These are phyloP conservation scores for Drosophila pachea DNA, from an alignment of 1,140 invertebrate genomes.

Conservation along the genomic window DNA sequence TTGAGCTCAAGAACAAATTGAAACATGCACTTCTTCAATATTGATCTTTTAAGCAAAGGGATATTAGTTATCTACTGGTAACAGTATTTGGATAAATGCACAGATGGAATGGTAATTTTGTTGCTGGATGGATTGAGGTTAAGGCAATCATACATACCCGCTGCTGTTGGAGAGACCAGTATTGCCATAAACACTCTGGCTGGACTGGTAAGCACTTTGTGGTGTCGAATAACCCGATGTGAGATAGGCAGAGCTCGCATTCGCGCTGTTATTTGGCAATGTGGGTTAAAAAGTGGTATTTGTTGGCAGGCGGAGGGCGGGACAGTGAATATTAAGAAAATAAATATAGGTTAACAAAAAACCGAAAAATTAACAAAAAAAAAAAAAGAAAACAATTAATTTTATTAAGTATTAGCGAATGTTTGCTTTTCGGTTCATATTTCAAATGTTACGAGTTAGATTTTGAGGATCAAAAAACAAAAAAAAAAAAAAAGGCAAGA, in stretches of 20 bases:
- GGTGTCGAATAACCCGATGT: constrained; percentile 75
- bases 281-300: not conserved
- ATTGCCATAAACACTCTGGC: constrained; percentile 79
- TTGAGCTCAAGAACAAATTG: too few relatives aligned
- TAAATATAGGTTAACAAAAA: constrained; percentile 37
- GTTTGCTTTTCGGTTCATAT: too few relatives aligned
- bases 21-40: too few relatives aligned
- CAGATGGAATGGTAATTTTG: too few relatives aligned
- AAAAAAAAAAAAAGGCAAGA: constrained; percentile 19
- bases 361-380: constrained; percentile 1
- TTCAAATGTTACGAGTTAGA: not conserved
- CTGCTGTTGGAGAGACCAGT: constrained; percentile 77
- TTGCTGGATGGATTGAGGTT: not conserved
- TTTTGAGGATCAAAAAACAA: constrained; percentile 11
- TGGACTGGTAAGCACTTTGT: constrained; percentile 79
- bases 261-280: constrained; percentile 63
- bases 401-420: constrained; percentile 16
- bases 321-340: constrained; percentile 18
- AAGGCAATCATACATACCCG: constrained; percentile 66
- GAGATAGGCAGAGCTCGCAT: constrained; percentile 78
- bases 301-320: not conserved
- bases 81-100: too few relatives aligned
- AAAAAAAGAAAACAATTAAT: not conserved
- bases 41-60: too few relatives aligned
- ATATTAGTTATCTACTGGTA: too few relatives aligned